Evolutionary conservation across 2,888 invertebrate genomes (phyloP), one percentile per base, ranked within the genome.

Genomic region (Operophtera brumata): DNA sequence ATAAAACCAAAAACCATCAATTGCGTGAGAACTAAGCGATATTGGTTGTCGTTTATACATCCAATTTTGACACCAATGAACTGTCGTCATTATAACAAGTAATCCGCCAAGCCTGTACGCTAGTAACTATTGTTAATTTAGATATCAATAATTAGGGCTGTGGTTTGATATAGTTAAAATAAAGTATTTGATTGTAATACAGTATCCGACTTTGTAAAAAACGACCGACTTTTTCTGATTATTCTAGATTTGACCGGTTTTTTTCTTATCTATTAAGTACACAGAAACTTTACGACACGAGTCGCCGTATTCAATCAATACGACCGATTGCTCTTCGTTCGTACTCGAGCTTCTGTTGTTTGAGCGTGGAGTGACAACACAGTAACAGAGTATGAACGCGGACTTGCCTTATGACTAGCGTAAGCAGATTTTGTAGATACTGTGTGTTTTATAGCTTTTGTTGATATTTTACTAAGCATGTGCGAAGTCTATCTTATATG

Each of bases 281-380:
- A 30, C 30, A 30, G 30, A 3, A 20, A 20, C 20, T 20, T 20
- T 20, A 48, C 39, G 44, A 48, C 13, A 25, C 11, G n/a, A 41
- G 41, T 41, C 26, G 34, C 51, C 28, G 35, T 41, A 39, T 61
- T 52, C 57, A 54, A 61, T 58, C 60, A 58, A 55, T 55, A 30
- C 49, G 30, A 28, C 13, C 35, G 40, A 57, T 59, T 49, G 45
- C 51, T 46, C 20, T 57, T 50, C 36, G 52, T 49, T 43, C 35
- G 49, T 54, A 57, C 54, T 57, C 51, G 50, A 35, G 53, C 60
- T 59, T 55, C 60, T 57, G 62, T 57, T 47, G 49, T 50, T 39
- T 12, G 34, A 37, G 6, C 46, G 20, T 10, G 14, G 55, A 50
- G 50, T 47, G 46, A 55, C 55, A 42, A 47, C 25, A 55, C 0